Evolutionary conservation across 2,888 invertebrate genomes (phyloP), one percentile per base, ranked within the genome.

Genomic region (Lacanobia oleracea): DNA sequence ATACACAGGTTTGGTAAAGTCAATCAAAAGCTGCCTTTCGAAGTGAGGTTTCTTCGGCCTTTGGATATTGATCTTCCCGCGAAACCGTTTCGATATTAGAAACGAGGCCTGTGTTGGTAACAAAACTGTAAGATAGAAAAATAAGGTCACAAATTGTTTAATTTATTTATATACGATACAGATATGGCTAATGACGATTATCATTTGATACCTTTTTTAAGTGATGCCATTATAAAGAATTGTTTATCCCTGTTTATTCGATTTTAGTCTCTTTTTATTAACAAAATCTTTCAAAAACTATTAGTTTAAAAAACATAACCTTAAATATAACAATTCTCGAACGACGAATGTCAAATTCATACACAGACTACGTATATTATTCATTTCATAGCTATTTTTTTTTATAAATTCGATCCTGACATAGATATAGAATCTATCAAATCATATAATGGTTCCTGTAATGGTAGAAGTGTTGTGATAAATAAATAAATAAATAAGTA

Each of bases 1-100:
- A 86, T 96, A 97, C 56, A 94, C 94, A 0, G 98, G 98, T 87
- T 97, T 96, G 0, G 97, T 93, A n/a, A 98, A 93, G 81, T 97
- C 97, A 60, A 97, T 91, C 56, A 97, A 95, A 82, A 96, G 96
- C 23, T 97, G 97, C 80, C 97, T 96, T 81, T 97, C 96, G 88
- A 97, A 98, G 91, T 98, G 98, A 1, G 98, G 97, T 64, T 97
- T 93, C 87, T 96, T 96, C 1, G 98, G 98, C 81, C 95, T 97
- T 90, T 98, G 97, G 56, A 98, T 97, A 88, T 98, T 98, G 66
- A 98, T 97, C 94, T 98, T 98, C 4, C 97, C 97, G 33, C 97
- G 96, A 90, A 97, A 98, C 83, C 98, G 96, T 89, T 97, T 97
- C 9, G 97, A 96, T 85, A 97, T 92, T 21, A 96, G 77, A n/a